Base-by-base conservation (phyloP, 2,888 invertebrate species). In the Oxycera nigricornis region DNA sequence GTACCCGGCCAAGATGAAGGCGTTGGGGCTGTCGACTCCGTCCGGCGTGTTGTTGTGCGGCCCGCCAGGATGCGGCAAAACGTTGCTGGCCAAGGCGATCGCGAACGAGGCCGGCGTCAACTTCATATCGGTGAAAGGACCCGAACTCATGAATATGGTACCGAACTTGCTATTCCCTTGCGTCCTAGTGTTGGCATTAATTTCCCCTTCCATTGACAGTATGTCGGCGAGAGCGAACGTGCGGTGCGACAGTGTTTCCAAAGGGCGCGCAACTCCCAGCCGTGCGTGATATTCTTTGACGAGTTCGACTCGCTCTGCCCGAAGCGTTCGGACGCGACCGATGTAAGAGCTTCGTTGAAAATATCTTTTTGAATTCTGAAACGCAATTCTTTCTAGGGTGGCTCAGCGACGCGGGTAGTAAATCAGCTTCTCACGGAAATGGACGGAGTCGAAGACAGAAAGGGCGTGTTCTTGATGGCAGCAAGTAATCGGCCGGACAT, bases 71-170 rank as follows among this genome's bases (percentile, higher is more conserved):
- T 95, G 95, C 82, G 95, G 95, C 65, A 99, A 99, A 87, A 99
- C 99, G 0, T 87, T 99, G 30, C 86, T 99, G 70, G 99, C 98
- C 1, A 99, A 99, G 88, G 99, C 98, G 26, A 92, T 99, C 46
- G 98, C 99, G 0, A 98, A 98, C 86, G 98, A 99, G 86, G 96
- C 98, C 46, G 97, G 97, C 35, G 95, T 99, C 50, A 99, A 98
- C 86, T 99, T 99, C 80, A 97, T 99, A 80, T 97, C 97, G 6
- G 97, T 99, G 0, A 99, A 98, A 87, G 99, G 99, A 17, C 98
- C 99, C 0, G 99, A 99, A 86, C 86, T 99, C 72, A 88, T 99
- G 74, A 98, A 97, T 82, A 99, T 98, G 98, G 94, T 94, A 85
- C 14, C n/a, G n/a, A n/a, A n/a, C n/a, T n/a, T n/a, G n/a, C n/a